These are phyloP conservation scores for Temnothorax ravouxi DNA, from an alignment of 2,888 invertebrate species.

Conservation along the genomic window DNA sequence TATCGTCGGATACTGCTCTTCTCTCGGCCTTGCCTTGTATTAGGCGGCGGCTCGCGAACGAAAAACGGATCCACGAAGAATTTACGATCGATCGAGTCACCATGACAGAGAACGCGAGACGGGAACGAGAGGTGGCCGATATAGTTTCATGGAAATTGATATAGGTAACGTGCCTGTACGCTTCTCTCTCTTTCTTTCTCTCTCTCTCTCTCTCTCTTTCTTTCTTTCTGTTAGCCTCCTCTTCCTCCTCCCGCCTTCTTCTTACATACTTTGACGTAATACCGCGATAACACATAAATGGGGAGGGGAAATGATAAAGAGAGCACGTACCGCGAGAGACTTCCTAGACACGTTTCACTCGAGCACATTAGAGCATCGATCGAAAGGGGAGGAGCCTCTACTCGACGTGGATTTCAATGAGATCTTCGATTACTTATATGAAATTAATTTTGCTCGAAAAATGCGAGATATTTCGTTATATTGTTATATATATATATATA, in stretches of 20 bases:
- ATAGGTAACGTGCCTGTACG: conserved; percentile 51
- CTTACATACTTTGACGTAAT: conserved; percentile 47
- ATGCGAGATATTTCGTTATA: neutral
- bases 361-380: conserved; percentile 59
- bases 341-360: conserved; percentile 62
- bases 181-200: neutral
- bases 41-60: conserved; percentile 4
- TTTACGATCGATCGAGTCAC: conserved; percentile 63
- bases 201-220: too few species aligned
- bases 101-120: conserved; percentile 39
- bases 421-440: conserved; percentile 49
- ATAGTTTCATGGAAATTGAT: conserved; percentile 64
- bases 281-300: conserved; percentile 61
- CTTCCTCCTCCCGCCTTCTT: neutral
- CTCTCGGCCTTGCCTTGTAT: conserved; percentile 27
- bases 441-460: conserved; percentile 55
- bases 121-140: conserved; percentile 40
- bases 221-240: neutral
- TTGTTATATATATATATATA: neutral
- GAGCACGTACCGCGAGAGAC: conserved; percentile 52
- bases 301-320: conserved; percentile 48
- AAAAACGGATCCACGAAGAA: conserved; percentile 51
- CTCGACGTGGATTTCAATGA: conserved; percentile 53
- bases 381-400: conserved; percentile 23
- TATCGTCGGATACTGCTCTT: conserved; percentile 40